phyloP scores from a whole-genome alignment of 1,140 invertebrate genomes.

The Drosophila carrolli region DNA sequence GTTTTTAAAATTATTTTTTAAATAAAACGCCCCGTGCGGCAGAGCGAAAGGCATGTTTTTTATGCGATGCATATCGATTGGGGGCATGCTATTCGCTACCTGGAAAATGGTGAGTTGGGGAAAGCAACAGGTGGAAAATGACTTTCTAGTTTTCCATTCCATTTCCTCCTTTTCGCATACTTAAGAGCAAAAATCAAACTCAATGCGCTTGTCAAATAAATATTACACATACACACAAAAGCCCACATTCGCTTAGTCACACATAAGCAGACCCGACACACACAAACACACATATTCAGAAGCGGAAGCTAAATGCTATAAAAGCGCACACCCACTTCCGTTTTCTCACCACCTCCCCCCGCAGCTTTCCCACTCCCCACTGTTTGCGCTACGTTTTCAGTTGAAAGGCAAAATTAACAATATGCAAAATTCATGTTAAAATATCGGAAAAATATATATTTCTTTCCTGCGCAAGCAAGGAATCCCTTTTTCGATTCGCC shows the following conservation, averaged over 20 bases:
- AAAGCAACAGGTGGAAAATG: conserved; percentile 47
- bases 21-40: neutral
- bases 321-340: conserved; percentile 51
- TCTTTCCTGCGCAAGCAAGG: conserved; percentile 68
- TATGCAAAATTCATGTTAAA: conserved; percentile 83
- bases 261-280: conserved; percentile 4
- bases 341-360: conserved; percentile 1
- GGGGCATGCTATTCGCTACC: neutral
- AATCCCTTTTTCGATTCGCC: conserved; percentile 63
- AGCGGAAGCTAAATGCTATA: conserved; percentile 72
- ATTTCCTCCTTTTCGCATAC: conserved; percentile 36
- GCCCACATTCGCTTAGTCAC: conserved; percentile 19
- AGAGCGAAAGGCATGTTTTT: neutral
- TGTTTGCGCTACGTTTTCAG: conserved; percentile 51
- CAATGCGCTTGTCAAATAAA: conserved; percentile 56
- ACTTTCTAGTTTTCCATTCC: conserved; percentile 43
- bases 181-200: conserved; percentile 50
- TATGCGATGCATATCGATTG: neutral
- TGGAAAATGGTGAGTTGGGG: neutral
- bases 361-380: neutral
- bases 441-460: conserved; percentile 83
- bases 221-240: conserved; percentile 36
- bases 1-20: conserved; percentile 18
- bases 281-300: conserved; percentile 7
- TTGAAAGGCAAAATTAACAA: conserved; percentile 81